A percentile compares a stretch with the other conserved stretches of the same genome.
phyloP scores from a whole-genome alignment of 2,797 vertebrate genomes.

The Anas capensis region DNA sequence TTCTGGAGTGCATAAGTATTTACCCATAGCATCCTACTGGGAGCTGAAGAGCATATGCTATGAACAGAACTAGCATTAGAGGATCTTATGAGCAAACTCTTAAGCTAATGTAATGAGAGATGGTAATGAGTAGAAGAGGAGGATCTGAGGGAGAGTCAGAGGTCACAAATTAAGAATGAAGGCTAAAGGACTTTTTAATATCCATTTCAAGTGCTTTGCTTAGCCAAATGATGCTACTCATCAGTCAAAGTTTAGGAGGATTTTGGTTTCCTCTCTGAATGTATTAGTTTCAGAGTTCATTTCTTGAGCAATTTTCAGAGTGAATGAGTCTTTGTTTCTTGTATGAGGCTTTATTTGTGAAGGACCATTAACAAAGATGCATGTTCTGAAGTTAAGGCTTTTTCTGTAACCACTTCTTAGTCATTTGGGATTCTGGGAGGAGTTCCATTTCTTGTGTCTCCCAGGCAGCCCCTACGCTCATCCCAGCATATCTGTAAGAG shows the following conservation, averaged over 20 bases:
- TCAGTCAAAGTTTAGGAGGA: not conserved
- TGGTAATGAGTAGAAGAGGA: not conserved
- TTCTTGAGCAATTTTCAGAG: not conserved
- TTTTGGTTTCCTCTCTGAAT: not conserved
- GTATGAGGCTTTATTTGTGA: not conserved
- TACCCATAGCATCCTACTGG: not conserved
- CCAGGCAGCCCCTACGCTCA: not conserved
- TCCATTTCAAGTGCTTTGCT: not conserved
- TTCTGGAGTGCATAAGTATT: not conserved
- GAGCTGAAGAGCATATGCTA: not conserved
- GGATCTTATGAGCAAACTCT: not conserved
- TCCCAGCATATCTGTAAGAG: not conserved
- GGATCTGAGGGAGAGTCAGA: not conserved
- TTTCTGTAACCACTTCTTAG: not conserved
- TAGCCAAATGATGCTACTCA: not conserved
- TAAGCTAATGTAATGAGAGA: not conserved
- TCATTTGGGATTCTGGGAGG: not conserved
- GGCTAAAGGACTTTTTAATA: not conserved
- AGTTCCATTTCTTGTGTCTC: not conserved
- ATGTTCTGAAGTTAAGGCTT: not conserved
- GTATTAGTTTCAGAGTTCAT: not conserved
- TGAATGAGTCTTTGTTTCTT: not conserved
- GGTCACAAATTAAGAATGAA: not conserved
- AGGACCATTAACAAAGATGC: not conserved
- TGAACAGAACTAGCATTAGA: not conserved